These are phyloP conservation scores for Germaria angustata DNA, from an alignment of 2,888 invertebrate genomes.

Conservation along the genomic window DNA sequence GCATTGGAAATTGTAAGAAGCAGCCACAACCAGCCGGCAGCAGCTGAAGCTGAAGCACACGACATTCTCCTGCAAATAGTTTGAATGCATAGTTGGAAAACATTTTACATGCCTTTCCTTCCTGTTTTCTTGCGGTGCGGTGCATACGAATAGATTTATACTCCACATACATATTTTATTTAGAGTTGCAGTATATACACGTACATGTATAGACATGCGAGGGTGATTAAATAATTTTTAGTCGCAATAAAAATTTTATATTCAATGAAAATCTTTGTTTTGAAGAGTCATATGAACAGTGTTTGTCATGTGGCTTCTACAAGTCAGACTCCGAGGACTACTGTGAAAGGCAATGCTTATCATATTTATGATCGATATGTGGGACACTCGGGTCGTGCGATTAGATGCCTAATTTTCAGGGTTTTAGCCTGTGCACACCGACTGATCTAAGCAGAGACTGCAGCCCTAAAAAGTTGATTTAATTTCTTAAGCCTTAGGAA, in stretches of 20 bases:
- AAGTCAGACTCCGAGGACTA: too few relatives aligned
- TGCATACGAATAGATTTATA: neutral
- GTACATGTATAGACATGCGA: neutral
- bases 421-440: too few relatives aligned
- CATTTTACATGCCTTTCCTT: slow-evolving; percentile 65
- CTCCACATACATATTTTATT: slow-evolving; percentile 56
- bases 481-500: too few relatives aligned
- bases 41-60: slow-evolving; percentile 48
- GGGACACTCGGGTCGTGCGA: too few relatives aligned
- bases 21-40: neutral
- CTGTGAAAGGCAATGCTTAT: too few relatives aligned
- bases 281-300: too few relatives aligned
- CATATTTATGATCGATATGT: too few relatives aligned
- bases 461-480: too few relatives aligned
- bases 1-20: slow-evolving; percentile 38
- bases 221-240: neutral
- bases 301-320: too few relatives aligned
- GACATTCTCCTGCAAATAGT: slow-evolving; percentile 65
- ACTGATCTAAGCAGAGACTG: too few relatives aligned
- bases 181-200: neutral
- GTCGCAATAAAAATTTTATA: neutral
- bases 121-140: slow-evolving; percentile 32
- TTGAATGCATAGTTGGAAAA: slow-evolving; percentile 64
- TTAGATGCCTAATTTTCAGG: too few relatives aligned
- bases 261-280: neutral